These are phyloP conservation scores for Scrobipalpa atriplicella DNA, from an alignment of 2,888 invertebrate species.

Conservation along the genomic window DNA sequence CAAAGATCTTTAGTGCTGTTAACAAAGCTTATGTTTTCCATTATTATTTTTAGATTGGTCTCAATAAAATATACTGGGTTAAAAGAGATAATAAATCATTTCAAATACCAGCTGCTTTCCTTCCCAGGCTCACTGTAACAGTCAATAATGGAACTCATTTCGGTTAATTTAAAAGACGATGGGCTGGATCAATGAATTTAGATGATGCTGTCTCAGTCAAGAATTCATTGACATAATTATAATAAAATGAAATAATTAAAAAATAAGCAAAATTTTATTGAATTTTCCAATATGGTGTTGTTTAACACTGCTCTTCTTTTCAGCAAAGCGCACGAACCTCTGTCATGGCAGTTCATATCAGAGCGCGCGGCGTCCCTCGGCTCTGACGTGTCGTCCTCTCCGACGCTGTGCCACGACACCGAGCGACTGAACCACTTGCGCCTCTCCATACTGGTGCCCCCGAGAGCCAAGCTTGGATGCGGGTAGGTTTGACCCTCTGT, in stretches of 20 bases:
- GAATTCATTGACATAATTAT: no score
- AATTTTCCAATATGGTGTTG: neutral
- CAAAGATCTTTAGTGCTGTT: neutral
- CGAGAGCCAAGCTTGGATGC: constrained; percentile 92
- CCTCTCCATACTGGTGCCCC: constrained; percentile 90
- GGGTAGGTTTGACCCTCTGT: constrained; percentile 85
- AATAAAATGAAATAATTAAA: no score
- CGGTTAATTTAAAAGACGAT: no score
- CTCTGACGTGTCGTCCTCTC: constrained; percentile 78
- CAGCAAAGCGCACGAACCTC: constrained; percentile 88
- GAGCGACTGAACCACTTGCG: constrained; percentile 85
- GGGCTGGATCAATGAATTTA: no score
- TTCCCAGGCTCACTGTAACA: no score
- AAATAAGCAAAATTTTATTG: neutral
- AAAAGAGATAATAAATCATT: no score
- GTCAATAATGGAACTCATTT: no score
- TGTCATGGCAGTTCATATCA: constrained; percentile 93
- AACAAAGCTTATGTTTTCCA: no score
- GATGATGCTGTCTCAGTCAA: no score
- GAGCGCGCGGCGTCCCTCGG: constrained; percentile 80
- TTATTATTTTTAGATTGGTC: no score
- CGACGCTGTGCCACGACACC: constrained; percentile 72
- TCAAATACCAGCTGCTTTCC: no score
- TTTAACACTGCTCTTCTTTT: neutral
- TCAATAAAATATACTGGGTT: no score